Evolutionary conservation across 1,140 invertebrate genomes (phyloP), one percentile per base, ranked within the genome.

Genomic region (Philopotamus ludificatus): DNA sequence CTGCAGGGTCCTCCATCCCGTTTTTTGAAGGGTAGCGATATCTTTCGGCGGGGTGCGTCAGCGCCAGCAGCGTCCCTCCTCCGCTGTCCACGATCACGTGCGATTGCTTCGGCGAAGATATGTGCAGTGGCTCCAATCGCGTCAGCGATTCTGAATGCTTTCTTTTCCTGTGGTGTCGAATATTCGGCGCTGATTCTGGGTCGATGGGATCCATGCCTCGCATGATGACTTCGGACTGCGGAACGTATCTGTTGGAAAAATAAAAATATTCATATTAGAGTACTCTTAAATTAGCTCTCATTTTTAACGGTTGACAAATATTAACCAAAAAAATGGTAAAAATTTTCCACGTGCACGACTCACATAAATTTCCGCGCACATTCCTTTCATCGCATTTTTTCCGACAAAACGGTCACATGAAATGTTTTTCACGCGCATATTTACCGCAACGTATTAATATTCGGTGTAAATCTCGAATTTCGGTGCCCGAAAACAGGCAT

Each of bases 1-100:
- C 86, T 18, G 84, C 83, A 1, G 84, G 85, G 72, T 87, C 87
- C 1, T 70, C 67, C 1, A 58, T 10, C 0, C 67, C 67, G 22
- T 61, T 61, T 47, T 70, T 70, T 39, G 53, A 42, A 2, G 59
- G 64, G 20, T 55, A 50, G 20, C 50, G 54, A 22, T 51, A 47
- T 7, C 63, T 47, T 16, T 66, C 67, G 16, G 59, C 41, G 1
- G 67, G 63, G 22, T 65, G 63, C 4, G 63, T 62, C 2, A 66
- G 41, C 4, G 64, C 49, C 23, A 70, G 20, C 1, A 66, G 47
- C 3, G 63, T 66, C 12, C 67, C 67, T 41, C 67, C 67, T 10
- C 67, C 67, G 9, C 57, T 42, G 44, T 70, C 67, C 0, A 70
- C 64, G 0, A 70, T 70, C 0, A 70, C 60, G 41, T 70, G 67